Percentiles rank a stretch among this genome's conserved stretches.
Evolutionary conservation across 2,113 vertebrate species (phyloP).

Genomic region (Hippolais icterina): DNA sequence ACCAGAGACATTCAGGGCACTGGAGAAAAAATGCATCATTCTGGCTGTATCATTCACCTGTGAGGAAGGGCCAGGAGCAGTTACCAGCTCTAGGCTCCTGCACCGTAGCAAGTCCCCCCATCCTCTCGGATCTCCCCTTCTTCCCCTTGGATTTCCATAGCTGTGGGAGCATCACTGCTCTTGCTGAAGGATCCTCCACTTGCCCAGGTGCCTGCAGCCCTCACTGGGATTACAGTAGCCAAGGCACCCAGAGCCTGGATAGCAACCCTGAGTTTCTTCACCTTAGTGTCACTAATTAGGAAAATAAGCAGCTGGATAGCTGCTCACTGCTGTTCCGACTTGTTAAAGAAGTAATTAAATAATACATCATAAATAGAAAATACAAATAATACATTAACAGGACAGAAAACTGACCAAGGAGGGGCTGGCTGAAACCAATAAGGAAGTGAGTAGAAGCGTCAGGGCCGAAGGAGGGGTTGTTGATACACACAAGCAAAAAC

Average conservation of each 20-base stretch:
- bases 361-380: neutral
- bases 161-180: neutral
- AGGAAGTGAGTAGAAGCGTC: neutral
- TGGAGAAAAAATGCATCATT: neutral
- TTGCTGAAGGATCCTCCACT: neutral
- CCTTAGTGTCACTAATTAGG: neutral
- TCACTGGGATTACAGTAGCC: neutral
- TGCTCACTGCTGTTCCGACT: neutral
- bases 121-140: neutral
- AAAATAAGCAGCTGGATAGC: neutral
- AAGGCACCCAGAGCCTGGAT: neutral
- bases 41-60: neutral
- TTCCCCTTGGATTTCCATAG: neutral
- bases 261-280: neutral
- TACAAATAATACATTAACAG: neutral
- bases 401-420: neutral
- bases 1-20: neutral
- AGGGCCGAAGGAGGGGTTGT: neutral
- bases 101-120: neutral
- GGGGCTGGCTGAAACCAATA: neutral
- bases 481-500: fast-evolving
- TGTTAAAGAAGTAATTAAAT: neutral
- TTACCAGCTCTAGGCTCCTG: neutral
- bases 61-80: neutral
- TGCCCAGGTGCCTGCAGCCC: neutral